phyloP scores from a whole-genome alignment of 2,113 vertebrate genomes.

The Oxyruncus cristatus region DNA sequence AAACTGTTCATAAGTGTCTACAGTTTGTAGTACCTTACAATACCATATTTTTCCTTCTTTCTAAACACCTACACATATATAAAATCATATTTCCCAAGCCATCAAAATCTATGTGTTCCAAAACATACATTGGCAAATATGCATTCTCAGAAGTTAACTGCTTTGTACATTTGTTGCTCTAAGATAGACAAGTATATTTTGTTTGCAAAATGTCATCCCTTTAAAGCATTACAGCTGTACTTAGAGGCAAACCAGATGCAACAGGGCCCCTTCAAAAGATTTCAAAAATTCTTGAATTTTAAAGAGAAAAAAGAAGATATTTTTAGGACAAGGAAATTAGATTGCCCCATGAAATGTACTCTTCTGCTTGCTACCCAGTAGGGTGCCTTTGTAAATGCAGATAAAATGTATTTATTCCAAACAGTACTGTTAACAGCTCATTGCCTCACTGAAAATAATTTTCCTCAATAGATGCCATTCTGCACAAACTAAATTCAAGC shows the following conservation, averaged over 20 bases:
- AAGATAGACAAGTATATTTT: background rate
- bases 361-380: background rate
- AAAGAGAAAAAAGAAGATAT: background rate
- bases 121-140: background rate
- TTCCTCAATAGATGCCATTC: background rate
- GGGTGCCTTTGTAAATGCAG: conserved; percentile 14
- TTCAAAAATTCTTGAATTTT: background rate
- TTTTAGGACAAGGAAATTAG: background rate
- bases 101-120: background rate
- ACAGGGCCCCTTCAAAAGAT: background rate
- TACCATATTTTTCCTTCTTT: background rate
- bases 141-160: background rate
- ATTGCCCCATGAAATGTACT: background rate
- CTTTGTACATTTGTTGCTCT: background rate
- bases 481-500: background rate
- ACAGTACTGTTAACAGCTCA: background rate
- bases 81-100: background rate
- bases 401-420: conserved; percentile 47
- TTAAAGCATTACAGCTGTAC: background rate
- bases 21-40: background rate
- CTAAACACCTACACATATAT: background rate
- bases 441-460: background rate
- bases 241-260: background rate
- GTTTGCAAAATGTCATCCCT: background rate
- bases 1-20: background rate